phyloP scores from a whole-genome alignment of 2,888 invertebrate genomes.

The Cosmorhoe ocellata region DNA sequence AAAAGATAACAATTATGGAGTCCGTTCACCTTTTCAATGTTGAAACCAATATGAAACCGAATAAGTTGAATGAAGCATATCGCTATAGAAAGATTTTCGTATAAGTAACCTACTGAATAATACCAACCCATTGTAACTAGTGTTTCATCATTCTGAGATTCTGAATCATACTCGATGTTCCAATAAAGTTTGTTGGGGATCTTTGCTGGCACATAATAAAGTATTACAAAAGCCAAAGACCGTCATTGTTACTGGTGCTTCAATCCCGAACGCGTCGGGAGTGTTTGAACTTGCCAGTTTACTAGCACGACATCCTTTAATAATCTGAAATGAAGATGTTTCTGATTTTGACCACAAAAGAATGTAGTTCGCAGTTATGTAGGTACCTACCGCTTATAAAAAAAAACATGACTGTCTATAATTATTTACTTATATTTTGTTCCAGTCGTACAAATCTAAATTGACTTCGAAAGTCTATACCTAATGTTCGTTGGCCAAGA shows the following conservation, averaged over 20 bases:
- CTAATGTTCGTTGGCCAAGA: too few relatives aligned
- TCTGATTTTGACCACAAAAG: too few relatives aligned
- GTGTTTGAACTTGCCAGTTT: conserved; percentile 50
- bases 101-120: conserved; percentile 48
- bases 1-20: too few relatives aligned
- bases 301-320: conserved; percentile 35
- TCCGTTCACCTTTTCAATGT: not conserved
- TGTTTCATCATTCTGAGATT: conserved; percentile 63
- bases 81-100: conserved; percentile 41
- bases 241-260: conserved; percentile 81
- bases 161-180: conserved; percentile 75
- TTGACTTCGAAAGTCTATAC: too few relatives aligned
- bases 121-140: conserved; percentile 64
- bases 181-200: conserved; percentile 82
- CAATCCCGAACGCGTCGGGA: conserved; percentile 65
- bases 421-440: too few relatives aligned
- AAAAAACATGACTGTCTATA: too few relatives aligned
- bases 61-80: conserved; percentile 34
- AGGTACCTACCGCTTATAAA: too few relatives aligned
- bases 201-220: conserved; percentile 81
- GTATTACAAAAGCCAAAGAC: conserved; percentile 83
- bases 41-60: conserved; percentile 24
- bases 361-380: too few relatives aligned
- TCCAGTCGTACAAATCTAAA: too few relatives aligned
- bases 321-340: too few relatives aligned